phyloP scores from a whole-genome alignment of 2,113 vertebrate genomes.

The Uria aalge region DNA sequence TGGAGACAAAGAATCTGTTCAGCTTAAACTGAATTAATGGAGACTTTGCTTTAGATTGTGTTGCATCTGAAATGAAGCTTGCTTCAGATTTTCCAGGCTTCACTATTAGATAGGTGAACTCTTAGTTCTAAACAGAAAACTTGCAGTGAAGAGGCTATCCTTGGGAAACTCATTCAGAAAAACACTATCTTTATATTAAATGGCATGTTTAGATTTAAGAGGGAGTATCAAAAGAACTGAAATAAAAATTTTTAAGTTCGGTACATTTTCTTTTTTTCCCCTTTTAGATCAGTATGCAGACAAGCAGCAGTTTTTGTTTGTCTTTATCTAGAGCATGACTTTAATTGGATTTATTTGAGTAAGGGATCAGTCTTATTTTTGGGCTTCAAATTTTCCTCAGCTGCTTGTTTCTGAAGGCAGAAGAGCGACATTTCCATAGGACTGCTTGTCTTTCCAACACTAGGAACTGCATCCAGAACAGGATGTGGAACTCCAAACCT shows the following conservation, averaged over 20 bases:
- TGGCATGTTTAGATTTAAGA: background rate
- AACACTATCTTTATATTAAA: background rate
- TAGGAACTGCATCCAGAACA: background rate
- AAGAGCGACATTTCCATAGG: background rate
- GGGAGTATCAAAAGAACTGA: background rate
- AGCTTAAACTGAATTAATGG: constrained; percentile 34
- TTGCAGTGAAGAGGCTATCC: background rate
- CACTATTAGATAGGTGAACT: background rate
- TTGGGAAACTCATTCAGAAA: background rate
- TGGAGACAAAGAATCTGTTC: constrained; percentile 11
- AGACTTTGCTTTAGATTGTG: background rate
- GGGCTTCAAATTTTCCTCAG: background rate
- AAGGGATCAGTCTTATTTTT: background rate
- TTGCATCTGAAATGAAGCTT: background rate
- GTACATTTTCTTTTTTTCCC: background rate
- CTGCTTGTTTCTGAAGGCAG: background rate
- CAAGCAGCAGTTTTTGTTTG: background rate
- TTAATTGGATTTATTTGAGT: background rate
- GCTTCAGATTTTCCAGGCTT: background rate
- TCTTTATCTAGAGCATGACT: background rate
- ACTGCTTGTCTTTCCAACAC: background rate
- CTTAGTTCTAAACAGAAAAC: background rate
- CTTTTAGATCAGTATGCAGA: background rate
- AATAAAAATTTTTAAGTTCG: background rate
- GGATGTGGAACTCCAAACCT: background rate